Conservation (phyloP, 2,888 invertebrate species). For the Volucella inflata region DNA sequence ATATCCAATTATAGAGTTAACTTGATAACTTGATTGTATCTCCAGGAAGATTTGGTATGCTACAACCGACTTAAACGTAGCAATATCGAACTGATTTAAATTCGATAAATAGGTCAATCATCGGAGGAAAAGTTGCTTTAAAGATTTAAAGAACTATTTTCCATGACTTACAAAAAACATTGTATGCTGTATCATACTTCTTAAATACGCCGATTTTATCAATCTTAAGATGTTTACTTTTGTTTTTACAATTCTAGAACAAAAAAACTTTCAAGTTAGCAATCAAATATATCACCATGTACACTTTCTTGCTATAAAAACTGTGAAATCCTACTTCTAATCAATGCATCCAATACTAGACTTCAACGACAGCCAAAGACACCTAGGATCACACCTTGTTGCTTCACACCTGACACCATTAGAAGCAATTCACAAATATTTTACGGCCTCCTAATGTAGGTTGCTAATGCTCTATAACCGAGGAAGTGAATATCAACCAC, state of each 20-base stretch:
- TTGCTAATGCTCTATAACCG: neutral
- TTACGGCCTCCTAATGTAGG: constrained; percentile 53
- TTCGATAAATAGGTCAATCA: too few relatives aligned
- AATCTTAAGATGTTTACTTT: neutral
- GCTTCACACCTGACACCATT: constrained; percentile 57
- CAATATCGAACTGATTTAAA: too few relatives aligned
- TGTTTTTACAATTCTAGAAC: too few relatives aligned
- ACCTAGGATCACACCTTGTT: constrained; percentile 44
- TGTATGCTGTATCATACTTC: too few relatives aligned
- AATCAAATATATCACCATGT: neutral
- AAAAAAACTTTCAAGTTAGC: neutral
- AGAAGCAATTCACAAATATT: constrained; percentile 62
- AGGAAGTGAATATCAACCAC: neutral
- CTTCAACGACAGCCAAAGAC: constrained; percentile 16
- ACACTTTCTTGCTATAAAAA: constrained; percentile 8
- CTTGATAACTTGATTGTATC: too few relatives aligned
- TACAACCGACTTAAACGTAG: too few relatives aligned
- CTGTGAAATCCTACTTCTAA: neutral
- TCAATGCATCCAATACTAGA: constrained; percentile 31
- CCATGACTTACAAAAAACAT: too few relatives aligned
- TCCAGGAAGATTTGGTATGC: too few relatives aligned
- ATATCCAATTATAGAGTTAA: too few relatives aligned
- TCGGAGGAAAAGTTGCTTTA: too few relatives aligned
- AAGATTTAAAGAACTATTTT: too few relatives aligned
- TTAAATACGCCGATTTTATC: too few relatives aligned